Conservation (phyloP, 2,797 vertebrate genomes). For the Astyanax mexicanus region DNA sequence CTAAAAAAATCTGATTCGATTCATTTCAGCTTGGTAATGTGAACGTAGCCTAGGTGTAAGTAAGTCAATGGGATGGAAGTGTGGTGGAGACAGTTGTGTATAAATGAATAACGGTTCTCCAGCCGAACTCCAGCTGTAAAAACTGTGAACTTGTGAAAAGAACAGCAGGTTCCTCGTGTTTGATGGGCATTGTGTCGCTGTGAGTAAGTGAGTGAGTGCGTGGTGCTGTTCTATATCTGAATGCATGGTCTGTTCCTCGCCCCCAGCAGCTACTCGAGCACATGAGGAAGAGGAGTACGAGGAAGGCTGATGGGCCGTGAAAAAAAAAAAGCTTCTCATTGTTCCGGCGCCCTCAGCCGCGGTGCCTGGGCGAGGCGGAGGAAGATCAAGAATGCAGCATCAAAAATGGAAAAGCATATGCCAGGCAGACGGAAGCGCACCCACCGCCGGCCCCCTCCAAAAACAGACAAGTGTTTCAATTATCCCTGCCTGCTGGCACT, state of each 20-base stretch:
- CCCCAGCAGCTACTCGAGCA: background rate
- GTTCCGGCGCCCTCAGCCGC: slow-evolving; percentile 46
- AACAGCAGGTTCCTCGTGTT: no score
- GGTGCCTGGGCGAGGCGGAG: slow-evolving; percentile 28
- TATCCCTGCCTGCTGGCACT: slow-evolving; percentile 45
- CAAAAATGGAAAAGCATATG: slow-evolving; percentile 53
- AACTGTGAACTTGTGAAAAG: no score
- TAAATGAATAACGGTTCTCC: no score
- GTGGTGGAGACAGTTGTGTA: no score
- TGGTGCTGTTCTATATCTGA: background rate
- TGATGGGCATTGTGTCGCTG: background rate
- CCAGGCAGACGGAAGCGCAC: slow-evolving; percentile 39
- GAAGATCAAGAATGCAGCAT: slow-evolving; percentile 58
- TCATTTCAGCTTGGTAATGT: no score
- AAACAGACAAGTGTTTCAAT: slow-evolving; percentile 60
- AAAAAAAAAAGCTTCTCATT: slow-evolving; percentile 33
- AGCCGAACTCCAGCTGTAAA: no score
- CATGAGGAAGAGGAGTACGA: background rate
- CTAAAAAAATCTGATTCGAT: no score
- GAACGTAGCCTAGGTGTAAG: no score
- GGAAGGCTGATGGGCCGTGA: slow-evolving; percentile 30
- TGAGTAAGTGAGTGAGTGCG: background rate
- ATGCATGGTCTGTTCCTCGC: background rate
- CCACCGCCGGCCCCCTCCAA: slow-evolving; percentile 18
- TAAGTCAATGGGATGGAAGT: no score